Base-by-base conservation (phyloP, 1,140 invertebrate genomes). In the Drosophila repleta region DNA sequence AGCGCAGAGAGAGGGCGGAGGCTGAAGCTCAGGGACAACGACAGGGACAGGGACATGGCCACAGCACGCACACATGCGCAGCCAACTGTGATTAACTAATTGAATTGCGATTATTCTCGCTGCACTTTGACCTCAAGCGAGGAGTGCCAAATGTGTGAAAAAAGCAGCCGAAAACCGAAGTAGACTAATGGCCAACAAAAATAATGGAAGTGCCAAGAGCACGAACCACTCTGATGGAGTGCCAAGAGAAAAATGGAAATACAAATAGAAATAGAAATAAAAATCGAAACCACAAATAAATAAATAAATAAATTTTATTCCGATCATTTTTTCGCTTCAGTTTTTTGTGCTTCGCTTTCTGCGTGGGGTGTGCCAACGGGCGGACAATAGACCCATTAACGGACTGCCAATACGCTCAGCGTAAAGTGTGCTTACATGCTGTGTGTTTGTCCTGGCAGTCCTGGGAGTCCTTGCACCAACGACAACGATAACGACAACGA, bases 121-220 rank as follows among this genome's bases (percentile, higher is more conserved):
- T 85, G 82, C 82, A 87, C 82, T 87, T 88, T 85, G 82, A 85
- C 83, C 78, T 85, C 83, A 87, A 77, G 65, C 64, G 49, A 60
- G 64, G 46, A 29, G 64, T 32, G 53, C 52, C 53, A 57, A 21
- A 35, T 62, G 51, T 45, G 32, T 11, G 20, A 56, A 55, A 49
- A 53, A 55, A 15, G 29, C 37, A 46, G 24, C 29, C 32, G 7
- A 39, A 49, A 45, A 67, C 48, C 37, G 58, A 39, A 77, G 62
- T 68, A 26, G 57, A 79, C 51, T 45, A 63, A 85, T 70, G 52
- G 67, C 70, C 74, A 67, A n/a, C n/a, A 18, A 81, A 35, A 68
- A 76, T 53, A 72, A 85, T 78, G 75, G 64, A 87, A 85, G 60
- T 89, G 83, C 79, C 83, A 87, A 76, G 45, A 57, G 55, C 82